phyloP scores from a whole-genome alignment of 2,888 invertebrate genomes.

The Deilephila porcellus region DNA sequence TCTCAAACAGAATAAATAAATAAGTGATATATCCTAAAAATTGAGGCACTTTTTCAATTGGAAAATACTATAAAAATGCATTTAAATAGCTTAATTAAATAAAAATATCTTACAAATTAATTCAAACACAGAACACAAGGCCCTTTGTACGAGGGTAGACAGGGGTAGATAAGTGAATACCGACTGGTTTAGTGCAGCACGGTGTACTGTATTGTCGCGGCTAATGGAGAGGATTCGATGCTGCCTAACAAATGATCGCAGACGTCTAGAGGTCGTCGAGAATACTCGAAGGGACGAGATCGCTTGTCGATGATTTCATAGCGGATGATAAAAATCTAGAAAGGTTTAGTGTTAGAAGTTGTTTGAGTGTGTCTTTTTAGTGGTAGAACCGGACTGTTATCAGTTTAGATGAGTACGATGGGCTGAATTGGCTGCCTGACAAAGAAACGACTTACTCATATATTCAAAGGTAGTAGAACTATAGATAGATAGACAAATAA shows the following conservation, averaged over 20 bases:
- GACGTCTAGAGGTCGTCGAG: constrained; percentile 17
- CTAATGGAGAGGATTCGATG: constrained; percentile 4
- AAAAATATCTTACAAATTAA: neutral
- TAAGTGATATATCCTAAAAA: too few relatives aligned
- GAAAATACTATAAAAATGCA: too few relatives aligned
- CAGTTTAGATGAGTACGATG: too few relatives aligned
- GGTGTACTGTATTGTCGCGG: neutral
- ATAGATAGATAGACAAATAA: too few relatives aligned
- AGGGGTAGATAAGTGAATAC: neutral
- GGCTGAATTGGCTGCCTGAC: too few relatives aligned
- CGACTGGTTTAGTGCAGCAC: neutral
- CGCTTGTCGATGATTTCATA: constrained; percentile 14
- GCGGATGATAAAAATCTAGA: neutral
- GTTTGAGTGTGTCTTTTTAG: too few relatives aligned
- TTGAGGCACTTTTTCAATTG: too few relatives aligned
- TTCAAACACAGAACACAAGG: neutral
- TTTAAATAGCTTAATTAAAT: neutral
- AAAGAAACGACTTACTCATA: too few relatives aligned
- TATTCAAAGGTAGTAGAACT: too few relatives aligned
- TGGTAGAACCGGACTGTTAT: too few relatives aligned
- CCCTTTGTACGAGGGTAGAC: neutral
- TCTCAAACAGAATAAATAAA: too few relatives aligned
- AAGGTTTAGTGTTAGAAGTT: neutral
- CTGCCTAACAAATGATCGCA: neutral
- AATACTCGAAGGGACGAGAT: constrained; percentile 6